Percentiles rank a stretch among this genome's conserved stretches.
Evolutionary conservation across 2,113 vertebrate species (phyloP).

Genomic region (Origma solitaria): DNA sequence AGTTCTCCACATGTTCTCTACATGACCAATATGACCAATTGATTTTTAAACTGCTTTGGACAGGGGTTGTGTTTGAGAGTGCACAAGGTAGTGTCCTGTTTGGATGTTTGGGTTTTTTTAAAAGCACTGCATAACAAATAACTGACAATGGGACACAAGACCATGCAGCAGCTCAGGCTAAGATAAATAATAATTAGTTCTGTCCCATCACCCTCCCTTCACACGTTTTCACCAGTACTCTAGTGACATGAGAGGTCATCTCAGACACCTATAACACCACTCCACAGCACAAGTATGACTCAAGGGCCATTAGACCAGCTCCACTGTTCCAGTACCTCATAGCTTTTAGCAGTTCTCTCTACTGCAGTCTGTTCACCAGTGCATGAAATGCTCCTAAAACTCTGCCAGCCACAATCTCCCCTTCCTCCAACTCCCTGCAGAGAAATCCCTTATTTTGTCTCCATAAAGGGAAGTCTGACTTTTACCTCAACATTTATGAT

Average conservation of each 20-base stretch:
- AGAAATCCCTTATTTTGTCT: neutral
- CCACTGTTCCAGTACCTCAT: neutral
- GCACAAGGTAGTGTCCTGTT: neutral
- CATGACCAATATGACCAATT: neutral
- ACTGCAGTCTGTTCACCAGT: neutral
- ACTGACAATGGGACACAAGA: neutral
- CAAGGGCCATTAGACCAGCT: neutral
- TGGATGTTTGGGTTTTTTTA: neutral
- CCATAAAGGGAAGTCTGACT: neutral
- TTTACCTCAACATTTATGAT: neutral
- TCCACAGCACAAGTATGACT: neutral
- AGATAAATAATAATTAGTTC: neutral
- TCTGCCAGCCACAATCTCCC: neutral
- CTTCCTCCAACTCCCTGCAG: neutral
- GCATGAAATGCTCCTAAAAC: neutral
- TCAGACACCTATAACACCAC: neutral
- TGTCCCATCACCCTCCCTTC: neutral
- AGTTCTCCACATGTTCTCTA: neutral
- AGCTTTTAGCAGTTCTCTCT: neutral
- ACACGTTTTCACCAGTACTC: neutral
- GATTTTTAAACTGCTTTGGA: neutral
- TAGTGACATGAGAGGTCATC: neutral
- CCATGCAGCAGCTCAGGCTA: neutral
- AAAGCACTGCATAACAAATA: neutral
- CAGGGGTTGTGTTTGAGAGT: neutral